Evolutionary conservation across 1,140 invertebrate species (phyloP).

Genomic region (Drosophila punjabiensis): DNA sequence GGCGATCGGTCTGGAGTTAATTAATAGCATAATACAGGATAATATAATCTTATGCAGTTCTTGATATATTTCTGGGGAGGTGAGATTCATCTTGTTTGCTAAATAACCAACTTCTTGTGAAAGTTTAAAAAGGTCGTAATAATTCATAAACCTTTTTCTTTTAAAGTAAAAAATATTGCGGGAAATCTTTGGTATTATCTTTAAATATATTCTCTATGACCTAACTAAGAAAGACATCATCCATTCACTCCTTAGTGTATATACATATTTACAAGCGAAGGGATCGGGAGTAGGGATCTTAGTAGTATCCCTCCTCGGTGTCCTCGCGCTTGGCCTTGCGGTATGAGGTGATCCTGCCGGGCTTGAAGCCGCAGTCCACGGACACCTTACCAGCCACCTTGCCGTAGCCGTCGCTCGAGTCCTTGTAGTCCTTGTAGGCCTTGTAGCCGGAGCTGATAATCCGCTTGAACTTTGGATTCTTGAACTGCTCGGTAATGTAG

Average conservation of each 20-base stretch:
- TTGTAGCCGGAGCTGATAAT: conserved; percentile 45
- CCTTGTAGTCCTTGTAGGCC: conserved; percentile 29
- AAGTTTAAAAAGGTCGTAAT: neutral
- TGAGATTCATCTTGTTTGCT: neutral
- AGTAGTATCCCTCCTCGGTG: conserved; percentile 50
- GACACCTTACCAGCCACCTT: conserved; percentile 63
- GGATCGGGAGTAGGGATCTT: neutral
- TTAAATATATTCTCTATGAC: conserved; percentile 10
- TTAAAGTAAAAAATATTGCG: neutral
- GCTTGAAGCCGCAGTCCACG: conserved; percentile 78
- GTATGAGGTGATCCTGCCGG: conserved; percentile 69
- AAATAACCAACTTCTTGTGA: no score
- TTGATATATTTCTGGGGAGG: neutral
- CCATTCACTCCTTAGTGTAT: conserved; percentile 20
- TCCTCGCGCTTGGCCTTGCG: conserved; percentile 69
- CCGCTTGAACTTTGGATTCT: conserved; percentile 76
- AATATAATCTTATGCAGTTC: neutral
- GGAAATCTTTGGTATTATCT: neutral
- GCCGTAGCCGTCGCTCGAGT: conserved; percentile 47
- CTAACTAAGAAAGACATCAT: conserved; percentile 27
- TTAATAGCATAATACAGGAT: neutral
- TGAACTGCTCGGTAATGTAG: conserved; percentile 73
- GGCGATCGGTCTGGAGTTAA: neutral
- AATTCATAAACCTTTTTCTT: neutral
- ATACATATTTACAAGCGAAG: conserved; percentile 33